phyloP scores from a whole-genome alignment of 2,888 invertebrate genomes.

The Frankliniella fusca region DNA sequence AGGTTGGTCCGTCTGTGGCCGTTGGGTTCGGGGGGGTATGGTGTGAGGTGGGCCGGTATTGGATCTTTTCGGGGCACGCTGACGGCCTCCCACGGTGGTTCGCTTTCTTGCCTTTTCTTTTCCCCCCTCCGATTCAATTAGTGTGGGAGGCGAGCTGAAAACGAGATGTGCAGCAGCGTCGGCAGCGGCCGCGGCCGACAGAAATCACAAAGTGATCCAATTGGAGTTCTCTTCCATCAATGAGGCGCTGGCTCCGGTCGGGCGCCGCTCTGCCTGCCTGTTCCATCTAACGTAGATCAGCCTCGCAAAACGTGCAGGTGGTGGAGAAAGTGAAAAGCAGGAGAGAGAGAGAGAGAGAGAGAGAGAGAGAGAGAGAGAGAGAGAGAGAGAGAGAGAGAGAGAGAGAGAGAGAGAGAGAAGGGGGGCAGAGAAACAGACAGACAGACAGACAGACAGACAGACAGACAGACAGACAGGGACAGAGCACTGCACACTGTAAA shows the following conservation, averaged over 20 bases:
- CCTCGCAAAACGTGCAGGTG: background rate
- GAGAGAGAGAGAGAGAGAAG: no score
- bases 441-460: background rate
- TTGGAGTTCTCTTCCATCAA: background rate
- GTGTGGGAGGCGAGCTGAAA: background rate
- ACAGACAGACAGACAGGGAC: no score
- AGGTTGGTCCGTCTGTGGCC: no score
- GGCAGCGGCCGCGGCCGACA: background rate
- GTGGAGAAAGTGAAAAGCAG: no score
- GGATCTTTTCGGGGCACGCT: no score
- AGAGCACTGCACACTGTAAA: no score
- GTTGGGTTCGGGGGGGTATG: no score
- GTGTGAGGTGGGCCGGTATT: no score
- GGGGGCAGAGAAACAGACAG: background rate
- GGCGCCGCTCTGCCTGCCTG: background rate
- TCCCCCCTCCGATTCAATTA: background rate
- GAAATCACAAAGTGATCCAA: background rate
- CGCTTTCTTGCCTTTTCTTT: background rate
- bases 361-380: no score
- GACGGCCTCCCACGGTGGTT: no score
- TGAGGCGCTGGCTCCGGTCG: background rate
- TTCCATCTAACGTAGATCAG: background rate
- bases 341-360: no score
- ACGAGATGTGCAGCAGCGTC: background rate
- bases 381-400: no score